phyloP scores from a whole-genome alignment of 2,797 vertebrate genomes.

The Streptopelia turtur region DNA sequence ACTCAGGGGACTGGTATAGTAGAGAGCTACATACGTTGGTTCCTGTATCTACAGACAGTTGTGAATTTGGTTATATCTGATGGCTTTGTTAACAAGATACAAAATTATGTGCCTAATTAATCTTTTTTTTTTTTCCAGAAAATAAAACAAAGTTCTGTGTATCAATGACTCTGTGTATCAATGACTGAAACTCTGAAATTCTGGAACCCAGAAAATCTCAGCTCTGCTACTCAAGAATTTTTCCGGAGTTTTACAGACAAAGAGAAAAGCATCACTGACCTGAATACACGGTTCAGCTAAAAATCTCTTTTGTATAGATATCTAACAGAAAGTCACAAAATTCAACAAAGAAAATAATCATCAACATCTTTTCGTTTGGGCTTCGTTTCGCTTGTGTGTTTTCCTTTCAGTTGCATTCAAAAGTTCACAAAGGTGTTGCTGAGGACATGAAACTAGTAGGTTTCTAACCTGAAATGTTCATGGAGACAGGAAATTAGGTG shows the following conservation, averaged over 20 bases:
- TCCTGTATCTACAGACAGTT: neutral
- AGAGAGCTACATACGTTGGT: neutral
- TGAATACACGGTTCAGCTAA: neutral
- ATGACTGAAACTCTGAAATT: neutral
- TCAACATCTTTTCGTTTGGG: neutral
- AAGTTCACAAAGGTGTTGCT: neutral
- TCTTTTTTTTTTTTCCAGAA: neutral
- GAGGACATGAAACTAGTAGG: neutral
- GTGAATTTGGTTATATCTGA: neutral
- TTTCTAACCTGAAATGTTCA: neutral
- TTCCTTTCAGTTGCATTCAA: neutral
- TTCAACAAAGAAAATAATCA: neutral
- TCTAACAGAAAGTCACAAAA: neutral
- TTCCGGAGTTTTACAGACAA: neutral
- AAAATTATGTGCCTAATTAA: fast-evolving
- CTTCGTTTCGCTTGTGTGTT: neutral
- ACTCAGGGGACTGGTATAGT: neutral
- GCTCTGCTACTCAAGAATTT: neutral
- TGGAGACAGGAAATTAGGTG: neutral
- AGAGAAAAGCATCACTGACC: neutral
- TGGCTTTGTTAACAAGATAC: neutral
- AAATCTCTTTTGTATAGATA: neutral
- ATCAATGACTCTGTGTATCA: neutral
- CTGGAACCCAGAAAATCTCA: neutral
- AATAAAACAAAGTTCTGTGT: neutral